Base-by-base conservation (phyloP, 1,140 invertebrate genomes). In the Drosophila sechellia region DNA sequence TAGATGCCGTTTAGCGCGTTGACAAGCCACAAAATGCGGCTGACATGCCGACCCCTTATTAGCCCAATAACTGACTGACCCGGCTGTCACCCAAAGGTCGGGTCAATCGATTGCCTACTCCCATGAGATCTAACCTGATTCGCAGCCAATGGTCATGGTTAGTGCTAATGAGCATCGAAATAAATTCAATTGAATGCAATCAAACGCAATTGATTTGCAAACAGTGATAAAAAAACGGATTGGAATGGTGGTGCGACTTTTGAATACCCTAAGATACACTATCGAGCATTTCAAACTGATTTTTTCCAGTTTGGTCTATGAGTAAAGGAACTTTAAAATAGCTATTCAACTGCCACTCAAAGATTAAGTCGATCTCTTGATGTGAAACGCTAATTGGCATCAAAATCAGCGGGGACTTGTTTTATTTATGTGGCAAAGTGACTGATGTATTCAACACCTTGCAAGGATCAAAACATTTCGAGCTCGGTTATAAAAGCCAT, bases 121-220 rank as follows among this genome's bases (percentile, higher is more conserved):
- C 57, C 65, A 37, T 10, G 42, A 31, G 53, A 81, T 45, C 55
- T 59, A 49, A 57, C 49, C 39, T 59, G 69, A 80, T 86, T 81
- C 71, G 55, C 75, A 31, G 31, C 22, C 37, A 15, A 25, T 17
- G 17, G n/a, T 31, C 17, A 81, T 31, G 31, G 31, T 10, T 31
- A 50, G 59, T 57, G 12, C 66, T 85, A 80, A 84, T 80, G 65
- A 81, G 73, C 53, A 65, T 42, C 6, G n/a, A 42, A 42, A n/a
- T 58, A 68, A 61, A 65, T 63, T 78, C 50, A 85, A 80, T 84
- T 49, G 63, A 80, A 66, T 65, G 58, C 81, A 52, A 68, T 81
- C 78, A 72, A 52, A 57, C 46, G 45, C 55, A 72, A 85, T 77
- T 80, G 81, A 84, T 84, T 84, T 84, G 81, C 81, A 80, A 42